Evolutionary conservation across 2,113 vertebrate species (phyloP), one percentile per base, ranked within the genome.

Genomic region (Actenoides hombroni): DNA sequence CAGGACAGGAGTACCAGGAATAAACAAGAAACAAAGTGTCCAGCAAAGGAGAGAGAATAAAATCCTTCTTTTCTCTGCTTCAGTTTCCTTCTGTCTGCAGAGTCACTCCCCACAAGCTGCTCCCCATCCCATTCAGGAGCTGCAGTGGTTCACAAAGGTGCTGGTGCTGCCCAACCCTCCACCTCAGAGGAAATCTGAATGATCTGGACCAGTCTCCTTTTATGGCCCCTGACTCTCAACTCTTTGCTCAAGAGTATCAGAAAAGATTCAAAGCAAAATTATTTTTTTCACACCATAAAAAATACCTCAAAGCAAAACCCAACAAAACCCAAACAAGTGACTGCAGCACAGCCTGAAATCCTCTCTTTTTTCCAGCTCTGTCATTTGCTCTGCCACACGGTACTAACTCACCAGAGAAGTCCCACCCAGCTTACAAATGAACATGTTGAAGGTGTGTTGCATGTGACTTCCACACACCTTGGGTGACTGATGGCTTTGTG

Each of bases 61-160:
- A 71, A n/a, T 26, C n/a, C 9, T 61, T 29, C 46, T 61, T 42
- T 65, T 24, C 65, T 67, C 12, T 79, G 25, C 29, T 83, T 59
- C 59, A 48, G 25, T 39, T 37, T 80, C 61, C 46, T 53, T n/a
- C 56, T 31, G 5, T 4, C 16, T 8, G 5, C 49, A 70, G 60
- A 68, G 46, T 67, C 16, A 4, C 6, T 56, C 42, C 46, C 82
- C 57, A 18, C 16, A 13, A 0, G 9, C 48, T 71, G 86, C 46
- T 80, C 44, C 77, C 17, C 46, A 19, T 4, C 24, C 48, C 42
- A 19, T 18, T 8, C 2, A 0, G 65, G 60, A 60, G 48, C 60
- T 2, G 1, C 75, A 15, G 44, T 1, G 31, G 16, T 20, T 31
- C 0, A 2, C 56, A 63, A 24, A 10, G 61, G 7, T 39, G 63